phyloP scores from a whole-genome alignment of 2,888 invertebrate genomes.

The Patella caerulea region DNA sequence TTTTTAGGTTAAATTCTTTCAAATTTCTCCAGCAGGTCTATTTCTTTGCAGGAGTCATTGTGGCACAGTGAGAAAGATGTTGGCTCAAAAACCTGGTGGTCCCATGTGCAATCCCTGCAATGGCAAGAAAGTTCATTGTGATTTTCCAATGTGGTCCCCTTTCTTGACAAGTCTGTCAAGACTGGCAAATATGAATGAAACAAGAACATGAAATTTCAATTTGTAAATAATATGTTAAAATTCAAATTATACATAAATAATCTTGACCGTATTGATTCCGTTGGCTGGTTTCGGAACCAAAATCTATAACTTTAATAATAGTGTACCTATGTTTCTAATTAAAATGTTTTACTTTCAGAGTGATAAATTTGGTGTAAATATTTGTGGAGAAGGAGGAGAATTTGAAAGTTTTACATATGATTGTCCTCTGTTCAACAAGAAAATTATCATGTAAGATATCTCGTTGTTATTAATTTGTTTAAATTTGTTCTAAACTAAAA shows the following conservation, averaged over 20 bases:
- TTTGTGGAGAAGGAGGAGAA: conserved; percentile 95
- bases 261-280: background rate
- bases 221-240: background rate
- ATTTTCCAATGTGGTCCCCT: no score
- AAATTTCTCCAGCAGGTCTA: no score
- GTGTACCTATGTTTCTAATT: background rate
- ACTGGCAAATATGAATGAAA: no score
- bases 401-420: conserved; percentile 98
- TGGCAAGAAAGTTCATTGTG: no score
- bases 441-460: conserved; percentile 85
- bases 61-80: no score
- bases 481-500: no score
- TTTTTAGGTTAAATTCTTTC: no score
- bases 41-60: no score
- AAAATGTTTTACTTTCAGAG: conserved; percentile 71
- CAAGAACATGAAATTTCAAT: background rate
- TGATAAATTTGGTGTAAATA: conserved; percentile 81
- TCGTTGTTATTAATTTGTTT: no score
- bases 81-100: no score
- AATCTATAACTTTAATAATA: background rate
- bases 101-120: no score
- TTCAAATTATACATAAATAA: background rate
- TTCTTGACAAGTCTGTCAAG: no score
- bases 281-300: background rate
- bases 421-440: conserved; percentile 94